Evolutionary conservation across 1,140 invertebrate species (phyloP), one percentile per base, ranked within the genome.

Genomic region (Pseudomyrmex pallidus): DNA sequence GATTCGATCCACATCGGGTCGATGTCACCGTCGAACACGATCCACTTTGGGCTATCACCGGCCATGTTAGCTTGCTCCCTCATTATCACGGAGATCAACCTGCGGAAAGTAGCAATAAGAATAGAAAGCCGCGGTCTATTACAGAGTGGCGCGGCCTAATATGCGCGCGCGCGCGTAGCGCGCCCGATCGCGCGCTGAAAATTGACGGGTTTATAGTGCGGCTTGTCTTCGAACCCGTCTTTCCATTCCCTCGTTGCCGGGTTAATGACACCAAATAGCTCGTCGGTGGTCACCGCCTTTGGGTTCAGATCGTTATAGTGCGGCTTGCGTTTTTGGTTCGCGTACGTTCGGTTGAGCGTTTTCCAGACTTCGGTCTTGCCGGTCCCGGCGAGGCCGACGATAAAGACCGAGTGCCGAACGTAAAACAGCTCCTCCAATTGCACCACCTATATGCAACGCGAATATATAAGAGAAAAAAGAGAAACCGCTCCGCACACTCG

Each of bases 1-100:
- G 98, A 98, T 94, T 99, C 98, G 89, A 99, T 99, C 98, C 98
- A 99, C 98, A 99, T 98, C 1, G 98, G 98, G 95, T 99, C 98
- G 90, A 99, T 99, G 92, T 99, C 98, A 50, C 98, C 98, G 92
- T 99, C 98, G 17, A 99, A 95, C 2, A 99, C 97, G 88, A 99
- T 98, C 98, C 98, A 99, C 92, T 99, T 99, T 0, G 98, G 98
- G 52, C 97, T 97, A 90, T 97, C 96, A 0, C 97, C 97, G 0
- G 95, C 93, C 95, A 98, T 96, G 92, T 99, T 98, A 1, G 97
- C 97, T 95, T 99, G 97, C 90, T 99, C 98, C 88, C 98, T 95
- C 97, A 99, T 99, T 35, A 99, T 96, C 0, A 97, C 96, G 0
- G 98, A 99, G 91, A 99, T 98, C 62, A 99, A 94, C 78, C 96